A percentile compares a stretch with the other conserved stretches of the same genome.
These are phyloP conservation scores for Thamnophis elegans DNA, from an alignment of 2,797 vertebrate species.

Conservation along the genomic window DNA sequence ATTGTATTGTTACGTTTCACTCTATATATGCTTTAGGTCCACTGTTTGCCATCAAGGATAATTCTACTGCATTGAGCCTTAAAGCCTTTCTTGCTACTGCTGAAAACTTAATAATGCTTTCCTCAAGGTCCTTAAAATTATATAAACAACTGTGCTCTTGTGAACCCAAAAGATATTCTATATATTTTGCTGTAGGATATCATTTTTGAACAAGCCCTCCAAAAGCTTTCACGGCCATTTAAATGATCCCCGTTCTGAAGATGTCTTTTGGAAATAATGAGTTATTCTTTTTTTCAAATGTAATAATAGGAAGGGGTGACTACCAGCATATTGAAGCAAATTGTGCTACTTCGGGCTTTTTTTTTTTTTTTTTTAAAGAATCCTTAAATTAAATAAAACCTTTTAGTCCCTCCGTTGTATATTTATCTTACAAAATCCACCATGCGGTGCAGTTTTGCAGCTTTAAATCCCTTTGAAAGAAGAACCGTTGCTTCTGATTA, in stretches of 20 bases:
- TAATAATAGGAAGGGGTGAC: constrained; percentile 23
- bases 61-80: background rate
- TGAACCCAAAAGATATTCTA: constrained; percentile 26
- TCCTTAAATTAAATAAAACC: background rate
- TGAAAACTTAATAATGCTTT: background rate
- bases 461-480: constrained; percentile 57
- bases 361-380: background rate
- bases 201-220: background rate
- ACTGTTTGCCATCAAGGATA: background rate
- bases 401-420: constrained; percentile 29
- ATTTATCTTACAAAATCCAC: constrained; percentile 60
- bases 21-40: background rate
- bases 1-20: background rate
- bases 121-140: constrained; percentile 4
- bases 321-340: constrained; percentile 31
- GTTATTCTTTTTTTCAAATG: constrained; percentile 8
- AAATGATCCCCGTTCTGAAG: constrained; percentile 35
- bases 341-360: constrained; percentile 22
- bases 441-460: constrained; percentile 47
- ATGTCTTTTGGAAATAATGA: constrained; percentile 42
- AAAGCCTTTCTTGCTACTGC: constrained; percentile 14
- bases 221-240: constrained; percentile 10
- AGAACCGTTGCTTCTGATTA: constrained; percentile 63
- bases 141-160: constrained; percentile 3
- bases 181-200: background rate